phyloP scores from a whole-genome alignment of 2,888 invertebrate genomes.

The Panopea generosa region DNA sequence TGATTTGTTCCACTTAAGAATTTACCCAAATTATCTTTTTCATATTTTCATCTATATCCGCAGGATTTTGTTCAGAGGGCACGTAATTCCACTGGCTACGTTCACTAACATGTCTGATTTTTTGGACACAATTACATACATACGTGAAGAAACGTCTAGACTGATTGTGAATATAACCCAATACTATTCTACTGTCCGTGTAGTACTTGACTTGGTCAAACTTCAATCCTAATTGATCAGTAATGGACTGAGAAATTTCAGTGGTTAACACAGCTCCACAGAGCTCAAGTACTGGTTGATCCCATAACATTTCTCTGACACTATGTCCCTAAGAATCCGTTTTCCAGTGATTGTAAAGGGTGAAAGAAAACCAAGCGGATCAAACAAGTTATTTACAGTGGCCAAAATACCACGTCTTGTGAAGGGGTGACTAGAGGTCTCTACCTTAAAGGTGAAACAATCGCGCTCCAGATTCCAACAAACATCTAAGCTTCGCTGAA shows the following conservation, averaged over 20 bases:
- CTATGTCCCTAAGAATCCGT: slow-evolving; percentile 41
- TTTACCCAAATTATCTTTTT: too few species aligned
- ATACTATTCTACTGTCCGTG: slow-evolving; percentile 51
- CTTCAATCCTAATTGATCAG: slow-evolving; percentile 21
- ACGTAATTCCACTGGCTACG: slow-evolving; percentile 53
- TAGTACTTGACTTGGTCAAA: slow-evolving; percentile 24
- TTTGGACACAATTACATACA: slow-evolving; percentile 44
- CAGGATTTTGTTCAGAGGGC: slow-evolving; percentile 15
- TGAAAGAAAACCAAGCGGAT: slow-evolving; percentile 53
- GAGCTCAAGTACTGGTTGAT: slow-evolving; percentile 28
- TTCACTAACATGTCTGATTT: slow-evolving; percentile 21
- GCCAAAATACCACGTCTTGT: slow-evolving; percentile 54
- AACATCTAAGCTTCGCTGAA: slow-evolving; percentile 47
- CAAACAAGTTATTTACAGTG: slow-evolving; percentile 51
- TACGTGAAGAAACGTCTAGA: slow-evolving; percentile 50
- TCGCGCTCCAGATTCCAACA: slow-evolving; percentile 48
- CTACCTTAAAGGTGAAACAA: slow-evolving; percentile 38
- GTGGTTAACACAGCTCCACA: slow-evolving; percentile 52
- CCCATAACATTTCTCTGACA: slow-evolving; percentile 42
- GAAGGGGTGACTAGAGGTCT: slow-evolving; percentile 22
- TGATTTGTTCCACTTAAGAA: too few species aligned
- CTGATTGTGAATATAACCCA: slow-evolving; percentile 48
- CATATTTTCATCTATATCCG: too few species aligned
- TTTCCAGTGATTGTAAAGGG: slow-evolving; percentile 56
- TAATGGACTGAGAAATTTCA: slow-evolving; percentile 31